Conservation (phyloP, 2,888 invertebrate species). For the Dicycla oo region DNA sequence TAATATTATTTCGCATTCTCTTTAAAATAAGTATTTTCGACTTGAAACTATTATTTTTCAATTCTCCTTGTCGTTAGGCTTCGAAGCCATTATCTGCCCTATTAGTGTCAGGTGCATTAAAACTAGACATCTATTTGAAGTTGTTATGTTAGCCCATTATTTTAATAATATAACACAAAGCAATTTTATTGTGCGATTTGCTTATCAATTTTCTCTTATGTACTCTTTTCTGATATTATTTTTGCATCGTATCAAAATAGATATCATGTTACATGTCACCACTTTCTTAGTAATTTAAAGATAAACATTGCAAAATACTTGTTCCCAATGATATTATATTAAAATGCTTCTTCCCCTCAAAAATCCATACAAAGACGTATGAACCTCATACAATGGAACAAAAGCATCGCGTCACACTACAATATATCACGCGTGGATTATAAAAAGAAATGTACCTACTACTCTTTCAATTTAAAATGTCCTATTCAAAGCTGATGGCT, state of each 20-base stretch:
- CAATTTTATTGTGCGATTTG: not conserved
- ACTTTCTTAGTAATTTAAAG: not conserved
- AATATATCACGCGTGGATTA: conserved; percentile 75
- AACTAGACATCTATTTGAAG: conserved; percentile 10
- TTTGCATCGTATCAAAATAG: not conserved
- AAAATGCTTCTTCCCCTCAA: conserved; percentile 18
- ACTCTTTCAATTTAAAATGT: conserved; percentile 81
- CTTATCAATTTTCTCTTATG: not conserved
- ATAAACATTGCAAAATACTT: conserved; percentile 28
- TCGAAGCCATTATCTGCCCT: conserved; percentile 5
- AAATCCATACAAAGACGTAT: conserved; percentile 40
- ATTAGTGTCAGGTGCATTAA: conserved; percentile 31
- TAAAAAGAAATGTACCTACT: conserved; percentile 72
- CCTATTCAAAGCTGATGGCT: conserved; percentile 79
- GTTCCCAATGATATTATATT: too few species aligned
- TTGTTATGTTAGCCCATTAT: not conserved
- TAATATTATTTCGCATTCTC: conserved; percentile 21
- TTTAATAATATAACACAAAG: conserved; percentile 14
- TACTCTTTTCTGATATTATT: not conserved
- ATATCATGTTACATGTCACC: not conserved
- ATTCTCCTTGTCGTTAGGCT: conserved; percentile 2
- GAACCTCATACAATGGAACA: conserved; percentile 43
- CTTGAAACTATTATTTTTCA: not conserved
- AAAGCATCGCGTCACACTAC: conserved; percentile 57
- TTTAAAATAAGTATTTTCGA: not conserved